Evolutionary conservation across 2,888 invertebrate species (phyloP).

Genomic region (Petrolisthes manimaculis): DNA sequence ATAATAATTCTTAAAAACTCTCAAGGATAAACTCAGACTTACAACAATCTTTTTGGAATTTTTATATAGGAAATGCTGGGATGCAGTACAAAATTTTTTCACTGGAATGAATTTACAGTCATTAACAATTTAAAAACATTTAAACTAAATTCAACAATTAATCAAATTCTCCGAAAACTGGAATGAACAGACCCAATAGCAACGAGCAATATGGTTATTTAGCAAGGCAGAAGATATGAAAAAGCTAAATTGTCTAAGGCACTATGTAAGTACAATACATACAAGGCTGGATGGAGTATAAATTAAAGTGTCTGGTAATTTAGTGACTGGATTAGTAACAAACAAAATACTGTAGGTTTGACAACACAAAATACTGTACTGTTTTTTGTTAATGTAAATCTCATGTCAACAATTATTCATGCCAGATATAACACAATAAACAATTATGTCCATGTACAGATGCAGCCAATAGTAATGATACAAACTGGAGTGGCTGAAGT

Average conservation of each 20-base stretch:
- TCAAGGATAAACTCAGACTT: no score
- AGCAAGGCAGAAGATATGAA: background rate
- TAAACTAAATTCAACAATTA: background rate
- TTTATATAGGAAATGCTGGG: constrained; percentile 36
- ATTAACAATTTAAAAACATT: constrained; percentile 7
- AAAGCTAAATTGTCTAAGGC: background rate
- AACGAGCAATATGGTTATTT: background rate
- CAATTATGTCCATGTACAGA: no score
- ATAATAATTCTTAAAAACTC: no score
- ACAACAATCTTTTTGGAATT: background rate
- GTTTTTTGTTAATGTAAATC: background rate
- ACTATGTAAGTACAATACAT: background rate
- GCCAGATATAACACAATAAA: no score
- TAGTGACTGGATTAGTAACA: background rate
- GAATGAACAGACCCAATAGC: constrained; percentile 20
- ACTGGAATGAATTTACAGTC: constrained; percentile 34
- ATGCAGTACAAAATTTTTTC: constrained; percentile 34
- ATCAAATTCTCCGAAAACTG: constrained; percentile 1
- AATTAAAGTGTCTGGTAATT: background rate
- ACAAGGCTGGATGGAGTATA: background rate
- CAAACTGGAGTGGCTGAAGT: no score
- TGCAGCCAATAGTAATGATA: background rate
- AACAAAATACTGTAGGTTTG: background rate
- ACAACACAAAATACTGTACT: background rate
- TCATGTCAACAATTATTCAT: background rate